These are phyloP conservation scores for Protodeltote pygarga DNA, from an alignment of 2,888 invertebrate genomes.

Conservation along the genomic window DNA sequence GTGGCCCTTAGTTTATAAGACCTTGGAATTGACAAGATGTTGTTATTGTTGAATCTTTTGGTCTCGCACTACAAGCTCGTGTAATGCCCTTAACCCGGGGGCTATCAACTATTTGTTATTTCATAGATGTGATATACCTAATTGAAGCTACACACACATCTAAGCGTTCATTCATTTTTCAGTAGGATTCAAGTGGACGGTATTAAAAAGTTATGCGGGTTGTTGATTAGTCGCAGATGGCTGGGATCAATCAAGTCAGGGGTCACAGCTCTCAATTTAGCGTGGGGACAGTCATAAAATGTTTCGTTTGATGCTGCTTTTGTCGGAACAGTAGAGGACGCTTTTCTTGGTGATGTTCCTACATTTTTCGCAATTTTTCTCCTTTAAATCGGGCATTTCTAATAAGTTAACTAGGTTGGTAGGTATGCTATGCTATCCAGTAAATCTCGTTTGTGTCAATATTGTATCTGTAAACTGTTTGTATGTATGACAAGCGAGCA, in stretches of 20 bases:
- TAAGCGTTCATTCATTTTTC: neutral
- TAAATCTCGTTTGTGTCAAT: neutral
- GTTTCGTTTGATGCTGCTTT: neutral
- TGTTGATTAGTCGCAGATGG: neutral
- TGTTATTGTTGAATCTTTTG: conserved; percentile 5
- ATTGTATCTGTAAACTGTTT: too few relatives aligned
- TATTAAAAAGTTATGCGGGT: conserved; percentile 1
- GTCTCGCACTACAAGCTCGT: neutral
- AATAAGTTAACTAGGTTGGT: neutral
- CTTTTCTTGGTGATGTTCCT: too few relatives aligned
- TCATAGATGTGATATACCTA: conserved; percentile 2
- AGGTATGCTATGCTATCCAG: neutral
- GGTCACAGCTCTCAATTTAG: neutral
- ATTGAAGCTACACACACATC: neutral
- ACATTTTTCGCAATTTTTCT: neutral
- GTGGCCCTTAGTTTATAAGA: conserved; percentile 2
- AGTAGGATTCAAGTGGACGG: neutral
- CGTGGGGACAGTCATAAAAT: neutral
- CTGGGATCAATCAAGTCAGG: neutral
- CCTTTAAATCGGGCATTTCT: neutral
- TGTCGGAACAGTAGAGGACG: neutral
- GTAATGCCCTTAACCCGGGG: conserved; percentile 13
- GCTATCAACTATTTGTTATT: conserved; percentile 5
- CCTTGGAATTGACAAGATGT: conserved; percentile 4
- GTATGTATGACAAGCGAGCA: too few relatives aligned